Conservation (phyloP, 2,888 invertebrate genomes). For the Coenonympha glycerion region DNA sequence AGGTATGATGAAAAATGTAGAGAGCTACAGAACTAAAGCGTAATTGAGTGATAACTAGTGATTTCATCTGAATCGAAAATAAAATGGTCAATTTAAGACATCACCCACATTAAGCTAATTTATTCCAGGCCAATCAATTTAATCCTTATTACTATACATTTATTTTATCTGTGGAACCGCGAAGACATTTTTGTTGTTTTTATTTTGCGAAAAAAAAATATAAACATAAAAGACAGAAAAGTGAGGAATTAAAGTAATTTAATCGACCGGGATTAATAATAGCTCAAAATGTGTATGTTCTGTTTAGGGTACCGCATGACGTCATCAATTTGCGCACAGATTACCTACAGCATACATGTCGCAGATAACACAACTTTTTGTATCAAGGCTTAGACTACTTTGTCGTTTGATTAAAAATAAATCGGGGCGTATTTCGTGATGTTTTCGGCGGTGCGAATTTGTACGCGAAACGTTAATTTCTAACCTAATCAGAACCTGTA, state of each 20-base stretch:
- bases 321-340: slow-evolving; percentile 9
- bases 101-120: too few relatives aligned
- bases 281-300: too few relatives aligned
- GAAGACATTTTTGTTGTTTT: too few relatives aligned
- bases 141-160: too few relatives aligned
- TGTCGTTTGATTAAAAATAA: slow-evolving; percentile 40
- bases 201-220: too few relatives aligned
- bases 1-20: slow-evolving; percentile 25
- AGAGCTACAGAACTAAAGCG: slow-evolving; percentile 30
- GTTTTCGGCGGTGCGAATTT: slow-evolving; percentile 57
- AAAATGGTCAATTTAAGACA: background rate
- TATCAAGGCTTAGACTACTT: slow-evolving; percentile 25
- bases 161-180: too few relatives aligned
- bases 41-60: slow-evolving; percentile 14
- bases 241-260: too few relatives aligned
- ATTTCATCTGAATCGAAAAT: slow-evolving; percentile 5
- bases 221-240: too few relatives aligned
- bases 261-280: too few relatives aligned
- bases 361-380: slow-evolving; percentile 24
- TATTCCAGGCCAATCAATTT: too few relatives aligned
- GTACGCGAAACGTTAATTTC: slow-evolving; percentile 53
- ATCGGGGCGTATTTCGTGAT: slow-evolving; percentile 56
- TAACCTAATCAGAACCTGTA: slow-evolving; percentile 77
- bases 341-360: slow-evolving; percentile 12
- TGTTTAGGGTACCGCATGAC: too few relatives aligned